A percentile compares a stretch with the other conserved stretches of the same genome.
These are phyloP conservation scores for Leptinotarsa lineolata DNA, from an alignment of 1,140 invertebrate species.

Conservation along the genomic window DNA sequence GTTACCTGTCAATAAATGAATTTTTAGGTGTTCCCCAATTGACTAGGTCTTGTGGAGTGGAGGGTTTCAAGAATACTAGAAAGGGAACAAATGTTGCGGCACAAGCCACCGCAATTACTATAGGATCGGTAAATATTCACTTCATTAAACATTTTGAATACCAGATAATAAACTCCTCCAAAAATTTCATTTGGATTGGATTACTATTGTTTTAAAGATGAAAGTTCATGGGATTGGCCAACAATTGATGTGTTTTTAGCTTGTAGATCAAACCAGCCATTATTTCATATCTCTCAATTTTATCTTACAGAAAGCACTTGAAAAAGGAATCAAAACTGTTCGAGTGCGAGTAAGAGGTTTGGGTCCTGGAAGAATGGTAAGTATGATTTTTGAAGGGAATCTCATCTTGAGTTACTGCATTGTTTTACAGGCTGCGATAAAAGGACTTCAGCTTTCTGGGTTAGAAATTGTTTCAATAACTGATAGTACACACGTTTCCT, in stretches of 20 bases:
- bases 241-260: too few relatives aligned
- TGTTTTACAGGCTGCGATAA: constrained; percentile 79
- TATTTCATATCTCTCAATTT: not conserved
- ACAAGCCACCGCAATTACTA: constrained; percentile 84
- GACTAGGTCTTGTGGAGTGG: constrained; percentile 78
- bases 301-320: constrained; percentile 71
- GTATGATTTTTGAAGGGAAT: constrained; percentile 14
- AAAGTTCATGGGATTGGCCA: too few relatives aligned
- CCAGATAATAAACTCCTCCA: too few relatives aligned
- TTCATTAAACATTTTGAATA: not conserved
- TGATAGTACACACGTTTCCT: constrained; percentile 82
- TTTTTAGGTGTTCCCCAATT: constrained; percentile 62
- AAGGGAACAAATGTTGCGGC: constrained; percentile 97
- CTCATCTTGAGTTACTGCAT: constrained; percentile 33
- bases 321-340: constrained; percentile 73
- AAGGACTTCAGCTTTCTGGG: constrained; percentile 89
- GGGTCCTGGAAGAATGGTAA: constrained; percentile 86
- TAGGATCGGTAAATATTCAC: constrained; percentile 66
- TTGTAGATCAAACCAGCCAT: too few relatives aligned
- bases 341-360: constrained; percentile 78
- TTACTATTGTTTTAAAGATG: too few relatives aligned
- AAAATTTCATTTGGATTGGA: too few relatives aligned
- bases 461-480: constrained; percentile 88
- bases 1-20: constrained; percentile 20
- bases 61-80: constrained; percentile 92